Conservation (phyloP, 2,888 invertebrate species). For the Resseliella maxima region DNA sequence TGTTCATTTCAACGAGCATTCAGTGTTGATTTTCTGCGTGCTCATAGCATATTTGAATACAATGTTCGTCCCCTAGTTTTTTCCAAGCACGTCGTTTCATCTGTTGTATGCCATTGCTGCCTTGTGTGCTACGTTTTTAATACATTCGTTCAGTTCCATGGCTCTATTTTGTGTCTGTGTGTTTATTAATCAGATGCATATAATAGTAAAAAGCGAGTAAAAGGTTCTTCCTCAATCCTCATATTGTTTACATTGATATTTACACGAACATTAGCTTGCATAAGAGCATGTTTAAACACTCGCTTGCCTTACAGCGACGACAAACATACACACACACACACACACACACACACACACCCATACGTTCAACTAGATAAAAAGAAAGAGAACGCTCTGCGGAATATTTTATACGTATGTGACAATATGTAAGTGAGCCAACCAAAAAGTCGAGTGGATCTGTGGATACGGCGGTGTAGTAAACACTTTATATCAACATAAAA, state of each 20-base stretch:
- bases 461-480: conserved; percentile 45
- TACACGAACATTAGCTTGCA: conserved; percentile 47
- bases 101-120: background rate
- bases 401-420: conserved; percentile 34
- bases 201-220: conserved; percentile 44
- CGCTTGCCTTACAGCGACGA: background rate
- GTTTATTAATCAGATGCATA: conserved; percentile 48
- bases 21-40: background rate
- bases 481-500: conserved; percentile 49
- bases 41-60: background rate
- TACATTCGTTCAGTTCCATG: conserved; percentile 24
- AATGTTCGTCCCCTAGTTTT: conserved; percentile 34
- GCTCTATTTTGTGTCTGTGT: conserved; percentile 13
- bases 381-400: background rate
- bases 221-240: conserved; percentile 51
- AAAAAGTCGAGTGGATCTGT: conserved; percentile 44
- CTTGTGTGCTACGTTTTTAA: conserved; percentile 7
- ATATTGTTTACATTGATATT: conserved; percentile 53
- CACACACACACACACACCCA: background rate
- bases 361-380: background rate
- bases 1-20: background rate
- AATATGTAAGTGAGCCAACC: conserved; percentile 34
- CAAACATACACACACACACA: background rate
- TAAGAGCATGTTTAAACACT: conserved; percentile 43
- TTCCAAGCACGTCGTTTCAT: background rate